phyloP scores from a whole-genome alignment of 2,113 vertebrate species.

The Gadus macrocephalus region DNA sequence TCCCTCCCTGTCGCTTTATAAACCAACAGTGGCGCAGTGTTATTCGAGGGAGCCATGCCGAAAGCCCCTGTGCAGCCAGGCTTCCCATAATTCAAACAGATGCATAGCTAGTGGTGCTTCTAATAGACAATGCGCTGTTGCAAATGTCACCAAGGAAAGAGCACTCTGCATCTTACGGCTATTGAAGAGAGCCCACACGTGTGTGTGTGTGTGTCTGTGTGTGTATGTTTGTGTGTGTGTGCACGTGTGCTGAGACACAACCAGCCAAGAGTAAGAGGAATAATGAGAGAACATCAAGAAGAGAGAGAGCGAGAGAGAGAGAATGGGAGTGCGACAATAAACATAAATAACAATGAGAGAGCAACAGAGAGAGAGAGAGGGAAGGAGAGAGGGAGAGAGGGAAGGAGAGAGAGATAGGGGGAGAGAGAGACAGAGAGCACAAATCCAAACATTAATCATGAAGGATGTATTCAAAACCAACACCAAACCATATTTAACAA shows the following conservation, averaged over 20 bases:
- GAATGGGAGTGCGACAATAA: constrained; percentile 4
- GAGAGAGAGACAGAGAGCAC: constrained; percentile 4
- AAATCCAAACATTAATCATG: too few relatives aligned
- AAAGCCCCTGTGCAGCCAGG: constrained; percentile 2
- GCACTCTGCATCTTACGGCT: constrained; percentile 16
- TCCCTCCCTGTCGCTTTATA: background rate
- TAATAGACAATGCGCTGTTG: constrained; percentile 7
- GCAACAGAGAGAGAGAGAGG: constrained; percentile 3
- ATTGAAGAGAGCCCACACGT: too few relatives aligned
- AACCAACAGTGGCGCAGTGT: constrained; percentile 9
- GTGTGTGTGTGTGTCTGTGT: too few relatives aligned
- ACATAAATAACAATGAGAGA: too few relatives aligned
- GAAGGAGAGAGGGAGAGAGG: too few relatives aligned
- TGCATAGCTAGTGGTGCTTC: constrained; percentile 7
- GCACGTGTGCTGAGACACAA: constrained; percentile 17
- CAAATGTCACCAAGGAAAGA: constrained; percentile 40
- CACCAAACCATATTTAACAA: too few relatives aligned
- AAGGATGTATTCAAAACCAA: too few relatives aligned
- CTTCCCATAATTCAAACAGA: constrained; percentile 24
- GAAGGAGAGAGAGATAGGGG: too few relatives aligned
- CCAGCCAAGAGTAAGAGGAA: too few relatives aligned
- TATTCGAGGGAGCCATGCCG: background rate
- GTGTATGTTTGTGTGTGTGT: too few relatives aligned
- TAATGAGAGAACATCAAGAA: too few relatives aligned
- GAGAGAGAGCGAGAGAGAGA: too few relatives aligned